Conservation (phyloP, 2,113 vertebrate species). For the Crypturellus undulatus region DNA sequence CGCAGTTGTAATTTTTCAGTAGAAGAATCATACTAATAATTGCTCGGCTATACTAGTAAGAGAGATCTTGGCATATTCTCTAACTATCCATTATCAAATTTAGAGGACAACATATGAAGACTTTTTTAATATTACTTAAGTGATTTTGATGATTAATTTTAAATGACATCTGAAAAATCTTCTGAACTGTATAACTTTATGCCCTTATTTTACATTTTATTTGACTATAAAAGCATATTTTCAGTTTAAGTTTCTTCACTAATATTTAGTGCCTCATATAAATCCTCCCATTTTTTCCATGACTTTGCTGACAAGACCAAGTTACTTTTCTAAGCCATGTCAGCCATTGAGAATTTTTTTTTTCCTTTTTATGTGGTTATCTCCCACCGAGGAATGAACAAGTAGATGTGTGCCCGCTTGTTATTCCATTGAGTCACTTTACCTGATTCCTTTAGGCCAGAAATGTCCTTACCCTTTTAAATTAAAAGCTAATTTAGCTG, state of each 20-base stretch:
- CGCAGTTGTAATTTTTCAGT: neutral
- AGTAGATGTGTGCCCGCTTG: neutral
- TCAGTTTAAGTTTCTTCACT: neutral
- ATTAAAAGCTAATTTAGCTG: conserved; percentile 31
- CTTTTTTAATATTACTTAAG: neutral
- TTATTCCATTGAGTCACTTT: conserved; percentile 1
- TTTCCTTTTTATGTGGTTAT: neutral
- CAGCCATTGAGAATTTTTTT: neutral
- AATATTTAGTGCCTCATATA: neutral
- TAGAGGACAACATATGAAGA: neutral
- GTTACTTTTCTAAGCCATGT: neutral
- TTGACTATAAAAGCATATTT: neutral
- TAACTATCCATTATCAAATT: neutral
- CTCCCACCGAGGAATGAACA: neutral
- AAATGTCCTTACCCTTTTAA: conserved; percentile 17
- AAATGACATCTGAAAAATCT: neutral
- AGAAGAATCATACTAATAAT: conserved; percentile 1
- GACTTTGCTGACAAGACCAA: neutral
- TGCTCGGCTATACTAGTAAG: neutral
- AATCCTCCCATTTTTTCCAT: neutral
- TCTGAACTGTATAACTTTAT: neutral
- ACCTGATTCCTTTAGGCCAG: conserved; percentile 20
- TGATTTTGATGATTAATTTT: conserved; percentile 5
- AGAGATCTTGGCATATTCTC: neutral
- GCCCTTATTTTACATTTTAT: neutral